Evolutionary conservation across 2,888 invertebrate species (phyloP).

Genomic region (Arge pagana): DNA sequence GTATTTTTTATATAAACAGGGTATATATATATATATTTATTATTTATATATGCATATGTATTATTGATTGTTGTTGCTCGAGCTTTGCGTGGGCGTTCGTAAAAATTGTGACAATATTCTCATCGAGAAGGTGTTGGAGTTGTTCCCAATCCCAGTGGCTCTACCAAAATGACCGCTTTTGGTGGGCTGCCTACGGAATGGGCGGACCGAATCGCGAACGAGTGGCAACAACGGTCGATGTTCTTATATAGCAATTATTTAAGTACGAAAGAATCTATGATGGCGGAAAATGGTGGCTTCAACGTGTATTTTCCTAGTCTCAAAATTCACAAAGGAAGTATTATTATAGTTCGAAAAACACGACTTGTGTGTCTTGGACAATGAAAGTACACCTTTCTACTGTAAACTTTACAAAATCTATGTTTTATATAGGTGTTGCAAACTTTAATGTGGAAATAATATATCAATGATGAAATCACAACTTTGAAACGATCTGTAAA

Average conservation of each 20-base stretch:
- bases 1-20: conserved; percentile 21
- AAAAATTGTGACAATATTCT: conserved; percentile 37
- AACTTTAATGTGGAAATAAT: conserved; percentile 36
- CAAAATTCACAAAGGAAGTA: conserved; percentile 19
- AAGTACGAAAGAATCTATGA: conserved; percentile 2
- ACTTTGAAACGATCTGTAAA: conserved; percentile 2
- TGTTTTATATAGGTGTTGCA: conserved; percentile 45
- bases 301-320: conserved; percentile 17
- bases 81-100: conserved; percentile 38
- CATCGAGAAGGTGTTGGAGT: conserved; percentile 29
- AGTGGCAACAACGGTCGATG: conserved; percentile 18
- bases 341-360: conserved; percentile 11
- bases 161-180: conserved; percentile 55
- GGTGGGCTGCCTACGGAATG: conserved; percentile 46
- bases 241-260: conserved; percentile 35
- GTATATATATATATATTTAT: too few species aligned
- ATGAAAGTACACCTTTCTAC: conserved; percentile 15
- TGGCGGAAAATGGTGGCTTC: conserved; percentile 14
- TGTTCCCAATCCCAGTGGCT: conserved; percentile 50
- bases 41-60: too few species aligned
- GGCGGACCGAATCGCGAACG: conserved; percentile 40
- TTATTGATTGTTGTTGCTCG: conserved; percentile 18
- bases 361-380: conserved; percentile 15
- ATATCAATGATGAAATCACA: conserved; percentile 11
- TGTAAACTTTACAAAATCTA: conserved; percentile 42